Percentiles rank a stretch among this genome's conserved stretches.
Evolutionary conservation across 2,888 invertebrate genomes (phyloP).

Genomic region (Nemapogon koenigi): DNA sequence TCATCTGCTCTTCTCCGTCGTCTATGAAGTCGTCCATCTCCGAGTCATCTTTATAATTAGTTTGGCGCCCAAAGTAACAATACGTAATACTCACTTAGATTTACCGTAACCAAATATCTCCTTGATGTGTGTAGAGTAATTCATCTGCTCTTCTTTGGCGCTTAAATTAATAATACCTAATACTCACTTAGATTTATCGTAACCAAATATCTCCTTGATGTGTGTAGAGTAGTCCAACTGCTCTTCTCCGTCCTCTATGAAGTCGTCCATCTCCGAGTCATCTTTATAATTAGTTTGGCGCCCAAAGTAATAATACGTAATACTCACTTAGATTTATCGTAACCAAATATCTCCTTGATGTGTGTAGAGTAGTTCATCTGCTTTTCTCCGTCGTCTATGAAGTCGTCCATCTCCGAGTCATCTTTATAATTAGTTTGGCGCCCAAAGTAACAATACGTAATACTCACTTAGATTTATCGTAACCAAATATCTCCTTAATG

Average conservation of each 20-base stretch:
- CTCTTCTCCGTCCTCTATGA: slow-evolving; percentile 89
- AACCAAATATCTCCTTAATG: slow-evolving; percentile 91
- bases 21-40: slow-evolving; percentile 96
- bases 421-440: too few species aligned
- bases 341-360: slow-evolving; percentile 91
- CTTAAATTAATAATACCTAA: too few species aligned
- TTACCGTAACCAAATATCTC: too few species aligned
- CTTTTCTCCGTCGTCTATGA: slow-evolving; percentile 89
- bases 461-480: slow-evolving; percentile 78
- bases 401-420: slow-evolving; percentile 93
- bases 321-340: slow-evolving; percentile 78
- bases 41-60: slow-evolving; percentile 90
- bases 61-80: too few species aligned
- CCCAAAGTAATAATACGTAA: too few species aligned
- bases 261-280: slow-evolving; percentile 93
- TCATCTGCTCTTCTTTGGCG: too few species aligned
- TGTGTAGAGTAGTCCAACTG: slow-evolving; percentile 81
- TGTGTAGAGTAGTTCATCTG: slow-evolving; percentile 81
- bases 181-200: slow-evolving; percentile 79
- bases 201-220: slow-evolving; percentile 91
- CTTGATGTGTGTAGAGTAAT: too few species aligned
- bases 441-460: too few species aligned
- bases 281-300: too few species aligned
- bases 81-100: too few species aligned
- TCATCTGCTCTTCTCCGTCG: slow-evolving; percentile 78